Base-by-base conservation (phyloP, 2,113 vertebrate species). In the Bettongia penicillata region DNA sequence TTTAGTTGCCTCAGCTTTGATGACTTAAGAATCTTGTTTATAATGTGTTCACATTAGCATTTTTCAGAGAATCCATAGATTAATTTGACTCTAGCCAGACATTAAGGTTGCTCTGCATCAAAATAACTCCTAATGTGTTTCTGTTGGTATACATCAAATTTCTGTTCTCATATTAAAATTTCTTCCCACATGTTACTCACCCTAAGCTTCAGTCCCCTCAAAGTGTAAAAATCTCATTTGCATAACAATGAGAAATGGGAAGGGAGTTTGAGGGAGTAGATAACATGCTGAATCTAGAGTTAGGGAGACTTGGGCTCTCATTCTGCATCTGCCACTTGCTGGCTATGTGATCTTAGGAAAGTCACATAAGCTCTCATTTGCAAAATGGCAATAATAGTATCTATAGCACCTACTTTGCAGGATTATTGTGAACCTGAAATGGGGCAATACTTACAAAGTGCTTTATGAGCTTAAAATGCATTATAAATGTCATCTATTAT, bases 41-140 rank as follows among this genome's bases (percentile, higher is more conserved):
- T 97, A 98, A 97, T 95, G 94, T 93, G 97, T 97, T 97, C 97
- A 53, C 97, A 98, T 98, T 98, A 98, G 93, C 31, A 28, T 94
- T 97, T 97, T 98, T 96, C 68, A 92, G 51, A 97, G 95, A 94
- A 77, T 50, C 84, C 96, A 97, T 91, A 94, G 93, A 90, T 95
- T 98, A 94, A 96, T 97, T 98, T 98, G 96, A 97, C 96, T 97
- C 90, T 22, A 96, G 97, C 96, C 92, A 98, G 68, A 95, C 52
- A 43, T 92, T 93, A 97, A 94, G 96, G 95, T 96, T 53, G 91
- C 96, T 91, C 53, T 97, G 96, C 94, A 98, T 97, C 97, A 94
- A 98, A 98, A 98, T 93, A 98, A 98, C 97, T 98, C 91, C 97
- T 97, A 98, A 97, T 95, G 95, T 92, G 94, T 51, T 92, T 98